Evolutionary conservation across 2,797 vertebrate genomes (phyloP), one percentile per base, ranked within the genome.

Genomic region (Anniella stebbinsi): DNA sequence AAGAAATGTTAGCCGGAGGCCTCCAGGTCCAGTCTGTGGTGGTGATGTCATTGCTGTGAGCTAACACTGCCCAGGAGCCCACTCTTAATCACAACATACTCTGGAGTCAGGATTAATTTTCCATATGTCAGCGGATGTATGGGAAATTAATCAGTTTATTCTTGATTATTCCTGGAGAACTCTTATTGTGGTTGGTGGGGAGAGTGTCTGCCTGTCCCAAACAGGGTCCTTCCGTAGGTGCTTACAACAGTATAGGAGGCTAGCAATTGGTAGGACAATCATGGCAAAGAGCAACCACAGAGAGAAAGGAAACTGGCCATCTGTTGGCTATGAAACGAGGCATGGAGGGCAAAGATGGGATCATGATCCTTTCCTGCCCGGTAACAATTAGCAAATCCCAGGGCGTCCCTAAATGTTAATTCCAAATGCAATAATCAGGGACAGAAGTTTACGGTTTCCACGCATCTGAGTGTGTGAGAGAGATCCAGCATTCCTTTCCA

Each of bases 351-450:
- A 60, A 41, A 18, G 67, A 73, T 48, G 38, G 57, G n/a, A 45
- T 69, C 45, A 30, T n/a, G 60, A 54, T 66, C 80, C 17, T 1
- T 77, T 83, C n/a, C 77, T 76, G 7, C 45, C 72, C 9, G 12
- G 36, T 54, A 75, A 30, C 57, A 57, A 67, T 36, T 33, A 90
- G 28, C 28, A 83, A 87, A 87, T 57, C 80, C 86, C 80, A 77
- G 78, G 80, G 36, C 77, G 48, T 84, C 25, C 30, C 63, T 87
- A 54, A 45, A 77, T 84, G 83, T 92, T 90, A 36, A 36, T 28
- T 90, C 48, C 84, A 83, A 90, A 80, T 82, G 80, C 66, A 94
- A 84, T 0, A 92, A 88, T n/a, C 80, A 69, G 60, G 67, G 66
- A 69, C 12, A 11, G 80, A 76, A 23, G 33, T 91, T n/a, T 23